phyloP scores from a whole-genome alignment of 2,113 vertebrate species.

The Choloepus hoffmanni region DNA sequence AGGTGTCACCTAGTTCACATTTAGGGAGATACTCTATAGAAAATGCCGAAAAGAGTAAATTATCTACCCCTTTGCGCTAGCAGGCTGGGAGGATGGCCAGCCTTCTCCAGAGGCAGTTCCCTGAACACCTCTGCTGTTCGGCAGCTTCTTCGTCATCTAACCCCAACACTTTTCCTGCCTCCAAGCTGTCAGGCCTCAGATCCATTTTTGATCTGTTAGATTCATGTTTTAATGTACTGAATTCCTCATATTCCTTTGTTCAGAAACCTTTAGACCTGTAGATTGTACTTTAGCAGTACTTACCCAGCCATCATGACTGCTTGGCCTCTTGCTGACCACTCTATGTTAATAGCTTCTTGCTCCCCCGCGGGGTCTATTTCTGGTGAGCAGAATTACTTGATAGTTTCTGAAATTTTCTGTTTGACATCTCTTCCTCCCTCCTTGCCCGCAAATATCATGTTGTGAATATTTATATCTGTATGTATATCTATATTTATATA shows the following conservation, averaged over 20 bases:
- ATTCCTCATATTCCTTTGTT: background rate
- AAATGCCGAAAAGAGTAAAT: background rate
- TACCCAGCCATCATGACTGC: background rate
- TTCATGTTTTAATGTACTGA: background rate
- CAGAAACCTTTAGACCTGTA: background rate
- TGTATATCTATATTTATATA: background rate
- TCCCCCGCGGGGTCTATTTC: background rate
- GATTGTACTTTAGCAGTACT: background rate
- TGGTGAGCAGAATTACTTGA: background rate
- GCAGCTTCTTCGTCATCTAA: background rate
- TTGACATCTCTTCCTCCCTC: background rate
- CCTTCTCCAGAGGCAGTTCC: background rate
- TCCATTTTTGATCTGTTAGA: background rate
- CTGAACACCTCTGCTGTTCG: background rate
- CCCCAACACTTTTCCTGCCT: background rate
- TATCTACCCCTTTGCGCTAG: background rate
- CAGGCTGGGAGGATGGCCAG: background rate
- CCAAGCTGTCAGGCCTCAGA: background rate
- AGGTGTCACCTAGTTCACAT: background rate
- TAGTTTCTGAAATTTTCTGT: background rate
- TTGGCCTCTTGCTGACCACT: background rate
- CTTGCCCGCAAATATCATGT: background rate
- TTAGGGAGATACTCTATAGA: background rate
- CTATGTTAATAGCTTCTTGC: background rate
- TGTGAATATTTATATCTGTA: background rate